Conservation (phyloP, 2,888 invertebrate species). For the Clitarchus hookeri region DNA sequence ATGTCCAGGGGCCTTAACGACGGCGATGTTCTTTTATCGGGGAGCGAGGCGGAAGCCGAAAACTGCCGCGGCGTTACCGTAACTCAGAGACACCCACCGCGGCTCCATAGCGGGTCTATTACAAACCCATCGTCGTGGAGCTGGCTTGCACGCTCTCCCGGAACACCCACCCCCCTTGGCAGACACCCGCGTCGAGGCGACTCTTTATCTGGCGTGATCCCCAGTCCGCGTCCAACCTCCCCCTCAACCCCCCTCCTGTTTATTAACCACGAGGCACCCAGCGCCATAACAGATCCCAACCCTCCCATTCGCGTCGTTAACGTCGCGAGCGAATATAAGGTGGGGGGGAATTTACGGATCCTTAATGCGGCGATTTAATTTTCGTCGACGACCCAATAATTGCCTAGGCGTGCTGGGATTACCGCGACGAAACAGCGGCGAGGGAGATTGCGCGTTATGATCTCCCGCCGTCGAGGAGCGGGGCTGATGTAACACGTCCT, state of each 20-base stretch:
- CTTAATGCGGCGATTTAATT: constrained; percentile 40
- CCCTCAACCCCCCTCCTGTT: constrained; percentile 23
- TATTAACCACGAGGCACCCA: background rate
- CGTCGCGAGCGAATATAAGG: constrained; percentile 1
- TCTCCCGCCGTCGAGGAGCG: background rate
- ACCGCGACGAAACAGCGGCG: background rate
- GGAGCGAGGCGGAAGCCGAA: background rate
- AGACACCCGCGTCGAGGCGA: too few species aligned
- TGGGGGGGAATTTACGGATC: background rate
- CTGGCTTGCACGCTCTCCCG: background rate
- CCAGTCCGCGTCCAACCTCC: background rate
- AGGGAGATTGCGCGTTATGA: constrained; percentile 23
- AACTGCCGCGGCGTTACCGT: background rate
- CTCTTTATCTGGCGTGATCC: background rate
- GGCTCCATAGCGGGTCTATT: background rate
- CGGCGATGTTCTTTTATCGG: background rate
- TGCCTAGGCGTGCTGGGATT: constrained; percentile 25
- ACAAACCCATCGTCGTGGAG: background rate
- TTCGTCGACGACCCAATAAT: constrained; percentile 41
- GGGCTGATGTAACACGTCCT: background rate
- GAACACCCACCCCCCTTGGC: background rate
- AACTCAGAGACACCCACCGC: background rate
- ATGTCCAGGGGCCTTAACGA: background rate
- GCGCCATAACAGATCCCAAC: background rate
- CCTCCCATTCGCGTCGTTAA: constrained; percentile 16